A percentile compares a stretch with the other conserved stretches of the same genome.
Conservation (phyloP, 2,797 vertebrate species). For the Staurois parvus region DNA sequence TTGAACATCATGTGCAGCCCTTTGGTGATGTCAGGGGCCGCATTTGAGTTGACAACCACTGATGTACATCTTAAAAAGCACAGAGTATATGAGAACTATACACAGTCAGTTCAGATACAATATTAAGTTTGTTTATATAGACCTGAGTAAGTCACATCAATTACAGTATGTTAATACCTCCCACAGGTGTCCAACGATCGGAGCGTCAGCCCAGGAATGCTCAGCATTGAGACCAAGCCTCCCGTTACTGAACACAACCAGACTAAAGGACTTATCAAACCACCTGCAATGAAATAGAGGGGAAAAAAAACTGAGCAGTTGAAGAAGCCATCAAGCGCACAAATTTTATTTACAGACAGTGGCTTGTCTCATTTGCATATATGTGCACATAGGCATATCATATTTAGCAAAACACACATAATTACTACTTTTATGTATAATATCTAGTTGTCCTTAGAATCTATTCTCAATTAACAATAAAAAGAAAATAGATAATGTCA, state of each 20-base stretch:
- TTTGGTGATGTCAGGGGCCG: too few relatives aligned
- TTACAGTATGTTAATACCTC: constrained; percentile 79
- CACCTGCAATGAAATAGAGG: constrained; percentile 76
- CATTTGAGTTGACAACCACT: too few relatives aligned
- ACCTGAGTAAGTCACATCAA: neutral
- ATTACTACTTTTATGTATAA: too few relatives aligned
- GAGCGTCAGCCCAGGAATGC: constrained; percentile 94
- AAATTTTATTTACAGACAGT: neutral
- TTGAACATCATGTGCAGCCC: too few relatives aligned
- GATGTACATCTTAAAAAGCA: too few relatives aligned
- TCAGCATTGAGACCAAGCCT: constrained; percentile 89
- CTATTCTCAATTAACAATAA: too few relatives aligned
- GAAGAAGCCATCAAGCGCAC: too few relatives aligned
- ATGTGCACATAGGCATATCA: neutral
- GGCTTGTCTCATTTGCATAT: neutral
- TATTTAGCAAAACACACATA: too few relatives aligned
- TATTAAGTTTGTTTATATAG: neutral
- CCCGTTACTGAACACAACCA: constrained; percentile 89
- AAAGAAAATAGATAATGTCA: too few relatives aligned
- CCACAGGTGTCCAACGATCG: constrained; percentile 93
- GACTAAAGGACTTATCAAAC: constrained; percentile 95
- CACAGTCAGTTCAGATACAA: too few relatives aligned
- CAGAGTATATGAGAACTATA: too few relatives aligned
- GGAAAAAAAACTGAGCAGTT: neutral
- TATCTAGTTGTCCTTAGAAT: too few relatives aligned